phyloP scores from a whole-genome alignment of 1,140 invertebrate species.

The Oryctes rhinoceros region DNA sequence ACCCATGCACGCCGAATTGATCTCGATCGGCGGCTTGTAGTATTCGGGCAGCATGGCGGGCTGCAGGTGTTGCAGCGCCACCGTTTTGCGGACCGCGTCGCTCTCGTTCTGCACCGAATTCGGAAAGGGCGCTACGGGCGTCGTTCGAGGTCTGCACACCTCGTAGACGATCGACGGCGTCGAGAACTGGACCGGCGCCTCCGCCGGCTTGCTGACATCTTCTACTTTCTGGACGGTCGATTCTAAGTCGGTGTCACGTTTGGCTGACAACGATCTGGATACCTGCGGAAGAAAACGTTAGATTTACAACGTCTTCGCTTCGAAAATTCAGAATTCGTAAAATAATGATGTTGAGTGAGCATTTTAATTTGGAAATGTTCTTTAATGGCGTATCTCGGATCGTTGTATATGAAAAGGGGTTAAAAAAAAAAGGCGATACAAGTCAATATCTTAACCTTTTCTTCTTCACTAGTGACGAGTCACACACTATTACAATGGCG shows the following conservation, averaged over 20 bases:
- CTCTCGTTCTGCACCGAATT: constrained; percentile 29
- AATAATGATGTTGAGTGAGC: too few relatives aligned
- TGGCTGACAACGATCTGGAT: constrained; percentile 24
- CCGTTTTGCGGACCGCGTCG: constrained; percentile 18
- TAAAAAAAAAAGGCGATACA: too few relatives aligned
- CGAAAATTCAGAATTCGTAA: too few relatives aligned
- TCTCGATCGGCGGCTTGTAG: constrained; percentile 42
- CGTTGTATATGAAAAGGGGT: too few relatives aligned
- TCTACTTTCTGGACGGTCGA: not conserved
- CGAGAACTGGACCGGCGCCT: not conserved
- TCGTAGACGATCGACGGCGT: constrained; percentile 46
- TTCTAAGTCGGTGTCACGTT: constrained; percentile 31
- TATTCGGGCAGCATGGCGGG: constrained; percentile 41
- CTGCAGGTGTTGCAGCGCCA: constrained; percentile 39
- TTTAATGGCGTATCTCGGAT: too few relatives aligned
- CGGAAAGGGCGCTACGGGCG: constrained; percentile 26
- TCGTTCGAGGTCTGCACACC: constrained; percentile 44
- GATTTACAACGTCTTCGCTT: not conserved
- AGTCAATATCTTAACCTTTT: too few relatives aligned
- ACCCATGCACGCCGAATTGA: constrained; percentile 36
- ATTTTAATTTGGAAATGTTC: too few relatives aligned
- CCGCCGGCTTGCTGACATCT: not conserved
- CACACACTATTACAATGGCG: too few relatives aligned
- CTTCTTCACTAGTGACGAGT: too few relatives aligned
- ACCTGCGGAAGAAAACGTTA: not conserved